phyloP scores from a whole-genome alignment of 2,797 vertebrate species.

The Sorex maritimensis region DNA sequence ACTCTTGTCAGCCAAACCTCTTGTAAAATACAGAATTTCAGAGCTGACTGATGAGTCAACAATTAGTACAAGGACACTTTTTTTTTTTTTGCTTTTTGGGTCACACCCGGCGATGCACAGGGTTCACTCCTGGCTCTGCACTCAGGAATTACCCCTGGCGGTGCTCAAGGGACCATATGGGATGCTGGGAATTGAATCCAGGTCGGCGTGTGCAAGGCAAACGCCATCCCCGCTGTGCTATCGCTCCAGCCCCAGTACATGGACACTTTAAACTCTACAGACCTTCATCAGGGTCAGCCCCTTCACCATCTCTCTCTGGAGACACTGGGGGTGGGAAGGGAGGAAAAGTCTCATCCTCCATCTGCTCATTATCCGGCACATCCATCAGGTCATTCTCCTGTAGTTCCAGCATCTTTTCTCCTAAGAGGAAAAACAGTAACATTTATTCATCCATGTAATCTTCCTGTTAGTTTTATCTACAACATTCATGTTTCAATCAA shows the following conservation, averaged over 20 bases:
- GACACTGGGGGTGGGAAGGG: conserved; percentile 95
- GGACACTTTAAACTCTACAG: not conserved
- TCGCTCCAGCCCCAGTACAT: too few relatives aligned
- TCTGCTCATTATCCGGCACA: conserved; percentile 91
- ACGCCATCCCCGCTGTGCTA: too few relatives aligned
- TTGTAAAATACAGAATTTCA: not conserved
- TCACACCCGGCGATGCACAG: too few relatives aligned
- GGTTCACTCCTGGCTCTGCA: too few relatives aligned
- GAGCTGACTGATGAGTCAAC: too few relatives aligned
- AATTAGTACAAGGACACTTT: too few relatives aligned
- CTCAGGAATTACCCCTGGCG: too few relatives aligned
- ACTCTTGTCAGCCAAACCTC: conserved; percentile 53
- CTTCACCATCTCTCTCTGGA: conserved; percentile 90
- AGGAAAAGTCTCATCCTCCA: conserved; percentile 94
- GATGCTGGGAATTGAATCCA: too few relatives aligned
- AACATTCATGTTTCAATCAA: conserved; percentile 35
- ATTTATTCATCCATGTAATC: conserved; percentile 41
- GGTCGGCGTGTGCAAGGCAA: too few relatives aligned
- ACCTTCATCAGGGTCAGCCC: conserved; percentile 86
- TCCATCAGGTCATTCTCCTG: conserved; percentile 88
- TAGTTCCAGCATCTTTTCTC: conserved; percentile 86
- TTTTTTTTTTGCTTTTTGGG: too few relatives aligned
- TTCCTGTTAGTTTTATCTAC: conserved; percentile 43
- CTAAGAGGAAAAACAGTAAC: not conserved
- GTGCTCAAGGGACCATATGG: too few relatives aligned